phyloP scores from a whole-genome alignment of 2,113 vertebrate genomes.

The Trogon surrucura region DNA sequence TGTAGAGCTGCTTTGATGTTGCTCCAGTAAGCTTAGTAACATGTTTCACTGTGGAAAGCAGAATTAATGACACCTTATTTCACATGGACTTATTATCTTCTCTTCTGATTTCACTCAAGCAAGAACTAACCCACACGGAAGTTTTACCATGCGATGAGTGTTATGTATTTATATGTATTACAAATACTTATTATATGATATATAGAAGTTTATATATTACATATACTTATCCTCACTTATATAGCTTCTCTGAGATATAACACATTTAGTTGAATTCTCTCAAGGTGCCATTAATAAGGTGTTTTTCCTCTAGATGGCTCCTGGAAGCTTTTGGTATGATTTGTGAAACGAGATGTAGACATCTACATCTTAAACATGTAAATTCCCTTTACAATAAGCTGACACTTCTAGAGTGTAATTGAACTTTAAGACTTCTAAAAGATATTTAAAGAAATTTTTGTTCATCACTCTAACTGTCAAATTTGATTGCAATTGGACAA shows the following conservation, averaged over 20 bases:
- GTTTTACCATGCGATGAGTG: background rate
- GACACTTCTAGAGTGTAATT: background rate
- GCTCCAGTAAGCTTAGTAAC: background rate
- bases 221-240: background rate
- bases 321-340: background rate
- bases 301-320: background rate
- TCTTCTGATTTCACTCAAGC: background rate
- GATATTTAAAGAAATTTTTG: background rate
- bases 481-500: background rate
- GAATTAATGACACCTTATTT: background rate
- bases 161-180: background rate
- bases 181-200: background rate
- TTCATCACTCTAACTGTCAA: background rate
- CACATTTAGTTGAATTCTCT: background rate
- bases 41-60: background rate
- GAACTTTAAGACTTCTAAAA: background rate
- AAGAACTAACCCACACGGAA: background rate
- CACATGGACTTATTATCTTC: background rate
- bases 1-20: background rate
- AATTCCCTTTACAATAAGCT: background rate
- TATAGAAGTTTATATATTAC: background rate
- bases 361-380: background rate
- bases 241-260: background rate
- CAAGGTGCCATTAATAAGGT: background rate
- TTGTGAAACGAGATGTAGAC: background rate